Percentiles rank a stretch among this genome's conserved stretches.
Evolutionary conservation across 2,113 vertebrate genomes (phyloP).

Genomic region (Furnarius figulus): DNA sequence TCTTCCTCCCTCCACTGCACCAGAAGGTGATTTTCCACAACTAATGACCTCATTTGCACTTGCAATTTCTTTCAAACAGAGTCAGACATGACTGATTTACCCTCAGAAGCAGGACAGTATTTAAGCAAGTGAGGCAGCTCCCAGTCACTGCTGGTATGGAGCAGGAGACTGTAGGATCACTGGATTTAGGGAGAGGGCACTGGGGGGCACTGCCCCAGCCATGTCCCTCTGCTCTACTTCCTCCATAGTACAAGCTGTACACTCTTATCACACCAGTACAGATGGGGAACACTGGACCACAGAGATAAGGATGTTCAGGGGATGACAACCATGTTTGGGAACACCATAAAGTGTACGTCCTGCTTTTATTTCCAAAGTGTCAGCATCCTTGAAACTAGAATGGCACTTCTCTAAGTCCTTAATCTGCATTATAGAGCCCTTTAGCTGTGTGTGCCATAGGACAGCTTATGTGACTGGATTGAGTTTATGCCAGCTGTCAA

Average conservation of each 20-base stretch:
- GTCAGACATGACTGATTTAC: not conserved
- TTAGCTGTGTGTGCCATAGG: not conserved
- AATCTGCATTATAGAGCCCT: not conserved
- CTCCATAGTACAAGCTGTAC: rapidly evolving
- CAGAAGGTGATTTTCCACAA: not conserved
- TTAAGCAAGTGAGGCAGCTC: not conserved
- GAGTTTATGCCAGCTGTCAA: not conserved
- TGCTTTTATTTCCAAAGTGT: not conserved
- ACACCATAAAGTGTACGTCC: not conserved
- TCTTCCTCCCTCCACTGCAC: not conserved
- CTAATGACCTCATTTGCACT: not conserved
- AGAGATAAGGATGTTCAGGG: not conserved
- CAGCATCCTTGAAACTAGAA: not conserved
- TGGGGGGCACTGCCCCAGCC: not conserved
- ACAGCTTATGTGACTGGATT: not conserved
- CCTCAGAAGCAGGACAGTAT: not conserved
- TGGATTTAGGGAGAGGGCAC: not conserved
- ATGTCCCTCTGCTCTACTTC: not conserved
- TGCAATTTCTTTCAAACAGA: not conserved
- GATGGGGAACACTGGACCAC: not conserved
- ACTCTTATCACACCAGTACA: not conserved
- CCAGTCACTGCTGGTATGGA: not conserved
- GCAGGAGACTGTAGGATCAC: not conserved
- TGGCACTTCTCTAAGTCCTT: not conserved
- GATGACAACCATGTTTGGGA: not conserved